These are phyloP conservation scores for Micromussa lordhowensis DNA, from an alignment of 92 coral and sea anemone genomes.

Conservation along the genomic window DNA sequence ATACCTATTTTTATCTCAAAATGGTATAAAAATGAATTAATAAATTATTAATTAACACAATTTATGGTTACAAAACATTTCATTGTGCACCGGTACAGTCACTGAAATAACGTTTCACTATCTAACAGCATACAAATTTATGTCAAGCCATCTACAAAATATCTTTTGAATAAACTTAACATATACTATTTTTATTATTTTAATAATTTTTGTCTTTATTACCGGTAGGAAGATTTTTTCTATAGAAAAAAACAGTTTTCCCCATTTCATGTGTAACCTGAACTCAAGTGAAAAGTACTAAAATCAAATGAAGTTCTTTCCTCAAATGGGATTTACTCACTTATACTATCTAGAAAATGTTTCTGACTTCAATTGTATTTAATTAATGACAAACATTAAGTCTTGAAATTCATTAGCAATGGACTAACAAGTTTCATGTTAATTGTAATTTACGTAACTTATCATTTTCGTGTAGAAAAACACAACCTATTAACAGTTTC, in stretches of 20 bases:
- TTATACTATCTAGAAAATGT: neutral
- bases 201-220: too few species aligned
- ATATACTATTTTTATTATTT: neutral
- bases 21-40: neutral
- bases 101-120: neutral
- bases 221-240: neutral
- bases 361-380: neutral
- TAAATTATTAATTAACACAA: neutral
- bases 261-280: neutral
- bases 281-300: neutral
- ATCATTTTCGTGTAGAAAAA: too few species aligned
- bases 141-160: constrained; percentile 1
- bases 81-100: neutral
- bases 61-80: constrained; percentile 6
- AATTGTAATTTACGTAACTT: too few species aligned
- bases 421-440: too few species aligned
- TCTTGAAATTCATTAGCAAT: neutral
- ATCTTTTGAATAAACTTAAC: neutral
- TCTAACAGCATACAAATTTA: neutral
- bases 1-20: neutral
- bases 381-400: neutral
- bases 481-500: neutral
- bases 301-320: too few species aligned
- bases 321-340: neutral
- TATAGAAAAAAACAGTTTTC: neutral